phyloP scores from a whole-genome alignment of 2,888 invertebrate genomes.

The Cantharis flavilabris region DNA sequence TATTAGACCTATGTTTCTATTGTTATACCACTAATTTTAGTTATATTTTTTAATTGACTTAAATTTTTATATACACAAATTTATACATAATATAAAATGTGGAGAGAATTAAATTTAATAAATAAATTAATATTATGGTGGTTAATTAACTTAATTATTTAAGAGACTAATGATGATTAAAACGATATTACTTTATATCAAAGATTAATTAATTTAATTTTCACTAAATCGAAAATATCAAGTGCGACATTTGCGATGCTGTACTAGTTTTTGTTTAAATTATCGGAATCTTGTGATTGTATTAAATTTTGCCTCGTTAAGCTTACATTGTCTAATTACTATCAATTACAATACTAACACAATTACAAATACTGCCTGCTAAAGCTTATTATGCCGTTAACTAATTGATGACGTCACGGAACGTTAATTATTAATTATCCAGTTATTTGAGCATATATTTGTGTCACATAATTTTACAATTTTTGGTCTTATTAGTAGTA shows the following conservation, averaged over 20 bases:
- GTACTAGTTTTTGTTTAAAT: background rate
- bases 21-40: slow-evolving; percentile 14
- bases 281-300: background rate
- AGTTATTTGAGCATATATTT: slow-evolving; percentile 9
- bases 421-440: slow-evolving; percentile 32
- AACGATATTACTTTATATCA: background rate
- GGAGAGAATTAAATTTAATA: background rate
- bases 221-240: background rate
- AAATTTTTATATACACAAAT: slow-evolving; percentile 15
- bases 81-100: slow-evolving; percentile 2
- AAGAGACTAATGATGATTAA: background rate
- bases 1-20: slow-evolving; percentile 24
- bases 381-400: slow-evolving; percentile 33
- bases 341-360: slow-evolving; percentile 36
- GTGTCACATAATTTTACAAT: background rate
- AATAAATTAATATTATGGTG: background rate
- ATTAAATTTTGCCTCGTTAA: slow-evolving; percentile 3
- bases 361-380: slow-evolving; percentile 34
- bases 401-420: slow-evolving; percentile 38
- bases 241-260: background rate
- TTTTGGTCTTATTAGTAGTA: background rate
- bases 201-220: background rate
- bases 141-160: background rate
- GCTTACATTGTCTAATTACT: slow-evolving; percentile 34
- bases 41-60: slow-evolving; percentile 17